Conservation (phyloP, 2,113 vertebrate species). For the Thamnaconus septentrionalis region DNA sequence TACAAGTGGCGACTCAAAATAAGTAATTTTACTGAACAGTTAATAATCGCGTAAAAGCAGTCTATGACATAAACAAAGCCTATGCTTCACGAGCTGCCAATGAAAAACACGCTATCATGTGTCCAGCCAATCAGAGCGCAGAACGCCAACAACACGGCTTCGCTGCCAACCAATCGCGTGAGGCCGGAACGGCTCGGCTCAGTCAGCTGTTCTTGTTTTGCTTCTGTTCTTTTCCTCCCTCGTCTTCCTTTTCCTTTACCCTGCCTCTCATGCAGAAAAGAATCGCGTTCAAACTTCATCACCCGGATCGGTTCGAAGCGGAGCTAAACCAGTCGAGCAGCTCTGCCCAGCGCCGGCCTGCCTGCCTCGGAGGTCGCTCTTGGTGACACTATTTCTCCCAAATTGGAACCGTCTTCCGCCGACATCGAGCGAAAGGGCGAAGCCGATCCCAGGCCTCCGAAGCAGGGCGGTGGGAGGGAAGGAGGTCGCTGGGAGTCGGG, state of each 20-base stretch:
- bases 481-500: conserved; percentile 70
- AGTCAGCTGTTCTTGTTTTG: conserved; percentile 79
- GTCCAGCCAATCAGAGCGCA: not conserved
- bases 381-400: conserved; percentile 18
- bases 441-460: conserved; percentile 72
- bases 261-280: no score
- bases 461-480: conserved; percentile 68
- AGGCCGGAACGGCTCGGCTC: conserved; percentile 47
- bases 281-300: no score
- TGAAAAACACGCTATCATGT: not conserved
- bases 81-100: conserved; percentile 7
- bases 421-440: conserved; percentile 57
- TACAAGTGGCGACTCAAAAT: no score
- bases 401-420: conserved; percentile 57
- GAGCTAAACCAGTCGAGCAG: no score
- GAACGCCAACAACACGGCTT: conserved; percentile 1
- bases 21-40: no score
- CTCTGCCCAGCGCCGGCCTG: no score
- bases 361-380: no score
- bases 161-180: conserved; percentile 34
- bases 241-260: not conserved
- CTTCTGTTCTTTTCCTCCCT: conserved; percentile 23
- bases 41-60: not conserved
- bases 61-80: conserved; percentile 12
- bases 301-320: no score